Evolutionary conservation across 2,888 invertebrate genomes (phyloP).

Genomic region (Ramazzottius varieornatus): DNA sequence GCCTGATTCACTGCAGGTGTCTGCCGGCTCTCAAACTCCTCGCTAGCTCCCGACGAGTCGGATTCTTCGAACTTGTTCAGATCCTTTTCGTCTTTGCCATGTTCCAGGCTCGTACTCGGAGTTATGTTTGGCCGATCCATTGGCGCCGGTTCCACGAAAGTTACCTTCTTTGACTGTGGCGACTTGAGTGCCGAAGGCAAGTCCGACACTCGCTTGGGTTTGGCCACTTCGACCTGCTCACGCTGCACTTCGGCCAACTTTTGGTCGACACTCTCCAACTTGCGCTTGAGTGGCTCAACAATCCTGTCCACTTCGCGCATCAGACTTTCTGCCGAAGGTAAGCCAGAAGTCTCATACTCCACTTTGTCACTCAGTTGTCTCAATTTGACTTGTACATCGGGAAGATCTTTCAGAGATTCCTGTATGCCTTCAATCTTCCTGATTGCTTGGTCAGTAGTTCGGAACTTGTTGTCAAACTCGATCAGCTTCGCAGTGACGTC

Average conservation of each 20-base stretch:
- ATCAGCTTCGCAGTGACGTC: neutral
- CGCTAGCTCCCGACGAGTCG: neutral
- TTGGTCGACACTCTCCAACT: neutral
- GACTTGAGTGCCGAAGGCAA: too few relatives aligned
- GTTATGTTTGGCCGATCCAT: too few relatives aligned
- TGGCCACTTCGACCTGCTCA: neutral
- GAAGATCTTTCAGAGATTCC: too few relatives aligned
- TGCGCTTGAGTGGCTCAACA: neutral
- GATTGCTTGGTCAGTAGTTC: neutral
- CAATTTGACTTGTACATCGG: neutral
- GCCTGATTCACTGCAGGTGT: neutral
- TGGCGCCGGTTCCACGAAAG: too few relatives aligned
- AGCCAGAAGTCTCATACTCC: too few relatives aligned
- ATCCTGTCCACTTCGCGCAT: too few relatives aligned
- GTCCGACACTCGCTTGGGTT: too few relatives aligned
- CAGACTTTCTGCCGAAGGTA: too few relatives aligned
- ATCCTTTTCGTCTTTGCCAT: neutral
- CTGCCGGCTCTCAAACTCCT: neutral
- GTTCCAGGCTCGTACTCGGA: too few relatives aligned
- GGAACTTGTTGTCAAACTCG: neutral
- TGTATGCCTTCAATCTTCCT: neutral
- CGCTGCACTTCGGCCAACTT: neutral
- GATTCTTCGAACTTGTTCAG: neutral
- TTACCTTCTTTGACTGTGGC: too few relatives aligned
- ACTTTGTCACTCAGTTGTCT: neutral